Base-by-base conservation (phyloP, 2,888 invertebrate genomes). In the Omphaloscelis lunosa region DNA sequence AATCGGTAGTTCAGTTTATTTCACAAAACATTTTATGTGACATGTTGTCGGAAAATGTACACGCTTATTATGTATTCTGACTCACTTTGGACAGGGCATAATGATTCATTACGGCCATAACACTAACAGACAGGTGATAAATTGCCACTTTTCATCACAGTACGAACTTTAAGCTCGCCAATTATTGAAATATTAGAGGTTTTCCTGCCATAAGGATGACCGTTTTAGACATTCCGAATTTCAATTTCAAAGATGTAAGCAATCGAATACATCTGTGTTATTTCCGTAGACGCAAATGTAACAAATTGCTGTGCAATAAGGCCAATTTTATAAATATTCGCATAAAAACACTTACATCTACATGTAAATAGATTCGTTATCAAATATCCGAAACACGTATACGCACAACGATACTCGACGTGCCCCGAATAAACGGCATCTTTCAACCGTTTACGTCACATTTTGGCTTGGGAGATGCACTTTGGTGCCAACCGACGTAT, bases 401-500 rank as follows among this genome's bases (percentile, higher is more conserved):
- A 88, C 91, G 87, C 88, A 87, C 90, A 83, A 84, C 88, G 88
- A 93, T 91, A 93, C 89, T 90, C 85, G 80, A 91, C 93, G 93
- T 92, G 94, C 88, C 83, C 85, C 86, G 93, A 94, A 93, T 93
- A 91, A 88, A 88, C 83, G 88, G 82, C 87, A 85, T 81, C 85
- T 91, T 90, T 89, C 91, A 92, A 92, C 92, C 82, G 92, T 93
- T 93, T 92, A 92, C 94, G 92, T 94, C 92, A 94, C 91, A 90
- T 91, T 89, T 94, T 94, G 94, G 94, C 94, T 90, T 88, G 83
- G 78, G 68, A 90, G 89, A 92, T 93, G 92, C 93, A 92, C 89
- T 91, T 89, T 82, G 87, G 86, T 94, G 94, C 94, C 94, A 95
- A 94, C 82, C 89, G 78, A 82, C 86, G 86, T 85, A 85, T 85